These are phyloP conservation scores for Tenthredo amoena DNA, from an alignment of 2,888 invertebrate genomes.

Conservation along the genomic window DNA sequence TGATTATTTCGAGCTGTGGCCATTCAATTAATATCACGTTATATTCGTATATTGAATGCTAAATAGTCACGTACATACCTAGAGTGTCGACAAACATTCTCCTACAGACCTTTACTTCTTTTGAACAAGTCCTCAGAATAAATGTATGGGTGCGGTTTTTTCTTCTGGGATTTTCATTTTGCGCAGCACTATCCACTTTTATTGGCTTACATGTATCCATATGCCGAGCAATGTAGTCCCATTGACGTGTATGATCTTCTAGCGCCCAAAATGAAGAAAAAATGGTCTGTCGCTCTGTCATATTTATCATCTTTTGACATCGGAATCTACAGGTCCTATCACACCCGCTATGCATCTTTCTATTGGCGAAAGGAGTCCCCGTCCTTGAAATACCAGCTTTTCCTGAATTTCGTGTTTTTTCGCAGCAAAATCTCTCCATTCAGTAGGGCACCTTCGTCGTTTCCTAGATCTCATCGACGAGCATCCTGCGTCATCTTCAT, in stretches of 20 bases:
- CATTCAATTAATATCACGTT: constrained; percentile 27
- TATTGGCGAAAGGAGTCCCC: constrained; percentile 30
- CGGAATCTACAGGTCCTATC: constrained; percentile 33
- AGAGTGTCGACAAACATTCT: constrained; percentile 26
- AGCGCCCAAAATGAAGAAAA: constrained; percentile 32
- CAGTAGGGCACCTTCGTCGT: constrained; percentile 32
- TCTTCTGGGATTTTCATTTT: background rate
- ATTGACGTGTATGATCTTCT: constrained; percentile 49
- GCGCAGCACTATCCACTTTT: constrained; percentile 26
- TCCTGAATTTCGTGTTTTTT: constrained; percentile 32
- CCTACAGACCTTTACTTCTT: constrained; percentile 31
- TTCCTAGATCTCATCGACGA: constrained; percentile 30
- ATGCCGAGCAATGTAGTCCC: constrained; percentile 50
- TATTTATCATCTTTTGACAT: constrained; percentile 29
- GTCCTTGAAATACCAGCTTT: constrained; percentile 31
- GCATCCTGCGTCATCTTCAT: constrained; percentile 27
- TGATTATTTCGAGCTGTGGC: background rate
- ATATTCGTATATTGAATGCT: constrained; percentile 20
- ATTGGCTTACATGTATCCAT: constrained; percentile 16
- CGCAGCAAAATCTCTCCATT: constrained; percentile 18
- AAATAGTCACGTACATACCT: constrained; percentile 33
- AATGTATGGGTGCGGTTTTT: constrained; percentile 14
- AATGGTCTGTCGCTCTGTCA: constrained; percentile 24
- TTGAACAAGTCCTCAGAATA: constrained; percentile 28
- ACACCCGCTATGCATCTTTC: constrained; percentile 22